Base-by-base conservation (phyloP, 2,113 vertebrate species). In the Gasterosteus nipponicus region DNA sequence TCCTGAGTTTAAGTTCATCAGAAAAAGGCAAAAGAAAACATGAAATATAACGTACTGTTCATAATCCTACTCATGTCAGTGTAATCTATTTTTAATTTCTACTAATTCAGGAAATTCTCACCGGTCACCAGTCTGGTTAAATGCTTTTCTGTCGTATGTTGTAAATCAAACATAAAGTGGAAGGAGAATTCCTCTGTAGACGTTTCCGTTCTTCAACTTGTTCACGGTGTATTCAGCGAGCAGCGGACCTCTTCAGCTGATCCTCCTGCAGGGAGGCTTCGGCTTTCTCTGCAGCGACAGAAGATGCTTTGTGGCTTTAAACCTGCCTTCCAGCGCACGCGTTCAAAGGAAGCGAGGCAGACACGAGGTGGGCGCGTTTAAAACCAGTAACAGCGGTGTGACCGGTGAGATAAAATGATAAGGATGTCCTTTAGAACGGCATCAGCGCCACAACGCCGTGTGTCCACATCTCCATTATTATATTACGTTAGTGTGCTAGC, bases 161-260 rank as follows among this genome's bases (percentile, higher is more conserved):
- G n/a, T 63, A 14, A 15, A 15, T 9, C 7, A 44, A 16, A 29
- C 7, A 14, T 26, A 41, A 62, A 62, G n/a, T 42, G 6, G 26
- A 42, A n/a, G 35, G 10, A 53, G 51, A 53, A n/a, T 60, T 19
- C 35, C 31, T 59, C 16, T 19, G 26, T 29, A 14, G 54, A 57
- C 19, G 4, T 42, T 62, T 14, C 12, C 16, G n/a, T 22, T 26
- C 15, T 26, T 62, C 22, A 44, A 29, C 38, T 5, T 26, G 39
- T 44, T 46, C 41, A 29, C 62, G 31, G 6, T 64, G 39, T 64
- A 46, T 64, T 64, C 62, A 64, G 41, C 31, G 41, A 46, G 61
- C 60, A 26, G 38, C 39, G 22, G 19, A 26, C 16, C 29, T 42
- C 62, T 31, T 31, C 26, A 64, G 22, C 41, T 10, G 42, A 64